Evolutionary conservation across 92 coral and sea anemone species (phyloP).

Genomic region (Parazoanthus swiftii): DNA sequence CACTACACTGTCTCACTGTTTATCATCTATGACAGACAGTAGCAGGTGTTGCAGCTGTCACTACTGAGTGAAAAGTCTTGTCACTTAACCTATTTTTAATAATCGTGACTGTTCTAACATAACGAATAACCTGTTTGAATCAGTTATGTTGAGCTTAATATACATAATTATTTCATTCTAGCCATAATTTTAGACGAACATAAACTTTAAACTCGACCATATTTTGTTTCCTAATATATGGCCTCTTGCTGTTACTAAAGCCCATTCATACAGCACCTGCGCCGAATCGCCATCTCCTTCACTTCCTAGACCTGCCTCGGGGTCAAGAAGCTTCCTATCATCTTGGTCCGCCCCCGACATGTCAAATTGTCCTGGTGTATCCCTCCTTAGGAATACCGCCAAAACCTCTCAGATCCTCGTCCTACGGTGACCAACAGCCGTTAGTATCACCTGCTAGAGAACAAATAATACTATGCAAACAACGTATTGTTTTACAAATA

Average conservation of each 20-base stretch:
- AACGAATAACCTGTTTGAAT: background rate
- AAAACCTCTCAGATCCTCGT: background rate
- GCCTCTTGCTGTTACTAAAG: background rate
- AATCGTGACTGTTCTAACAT: background rate
- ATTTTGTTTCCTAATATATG: background rate
- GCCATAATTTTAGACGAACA: background rate
- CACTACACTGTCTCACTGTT: no score
- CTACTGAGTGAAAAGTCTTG: background rate
- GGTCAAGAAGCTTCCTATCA: conserved; percentile 19
- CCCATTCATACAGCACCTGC: background rate
- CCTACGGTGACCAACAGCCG: background rate
- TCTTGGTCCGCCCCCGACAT: conserved; percentile 15
- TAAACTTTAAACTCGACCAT: background rate
- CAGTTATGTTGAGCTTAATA: no score
- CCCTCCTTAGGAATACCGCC: background rate
- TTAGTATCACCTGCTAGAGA: conserved; percentile 23
- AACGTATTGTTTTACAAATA: conserved; percentile 27
- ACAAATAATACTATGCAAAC: conserved; percentile 21
- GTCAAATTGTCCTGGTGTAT: background rate
- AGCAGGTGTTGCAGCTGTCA: conserved; percentile 8
- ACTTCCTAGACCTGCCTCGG: conserved; percentile 28
- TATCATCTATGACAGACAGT: background rate
- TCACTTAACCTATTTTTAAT: background rate
- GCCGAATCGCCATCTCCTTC: background rate
- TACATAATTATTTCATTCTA: background rate